phyloP scores from a whole-genome alignment of 2,888 invertebrate species.

The Boloria euphrosyne region DNA sequence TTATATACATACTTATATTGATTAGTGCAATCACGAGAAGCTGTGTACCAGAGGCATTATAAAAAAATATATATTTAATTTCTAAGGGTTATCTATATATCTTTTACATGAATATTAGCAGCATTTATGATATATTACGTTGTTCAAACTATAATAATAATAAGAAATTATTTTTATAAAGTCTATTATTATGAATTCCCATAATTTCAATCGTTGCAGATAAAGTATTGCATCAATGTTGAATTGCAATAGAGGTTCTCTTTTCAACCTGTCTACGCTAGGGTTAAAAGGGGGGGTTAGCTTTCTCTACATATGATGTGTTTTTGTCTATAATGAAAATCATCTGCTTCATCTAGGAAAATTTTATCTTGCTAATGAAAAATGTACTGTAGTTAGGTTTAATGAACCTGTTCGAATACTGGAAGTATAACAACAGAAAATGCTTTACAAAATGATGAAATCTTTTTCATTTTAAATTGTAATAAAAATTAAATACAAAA shows the following conservation, averaged over 20 bases:
- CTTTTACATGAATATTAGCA: background rate
- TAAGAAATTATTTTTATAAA: too few species aligned
- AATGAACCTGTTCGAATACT: conserved; percentile 11
- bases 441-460: background rate
- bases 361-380: conserved; percentile 23
- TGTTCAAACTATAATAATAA: conserved; percentile 12
- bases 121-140: conserved; percentile 11
- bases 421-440: background rate
- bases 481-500: too few species aligned
- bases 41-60: conserved; percentile 15
- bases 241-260: conserved; percentile 24
- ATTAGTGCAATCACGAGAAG: conserved; percentile 56
- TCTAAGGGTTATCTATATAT: conserved; percentile 9
- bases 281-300: conserved; percentile 24
- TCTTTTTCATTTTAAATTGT: too few species aligned
- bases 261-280: conserved; percentile 27
- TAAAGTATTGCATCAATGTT: conserved; percentile 25
- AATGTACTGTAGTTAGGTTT: conserved; percentile 18
- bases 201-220: conserved; percentile 23
- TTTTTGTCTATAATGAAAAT: conserved; percentile 26
- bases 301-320: conserved; percentile 23
- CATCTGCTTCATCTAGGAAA: conserved; percentile 22
- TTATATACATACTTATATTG: conserved; percentile 77
- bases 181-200: conserved; percentile 24
- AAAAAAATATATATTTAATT: conserved; percentile 13